Evolutionary conservation across 2,113 vertebrate genomes (phyloP).

Genomic region (Nothocercus nigrocapillus): DNA sequence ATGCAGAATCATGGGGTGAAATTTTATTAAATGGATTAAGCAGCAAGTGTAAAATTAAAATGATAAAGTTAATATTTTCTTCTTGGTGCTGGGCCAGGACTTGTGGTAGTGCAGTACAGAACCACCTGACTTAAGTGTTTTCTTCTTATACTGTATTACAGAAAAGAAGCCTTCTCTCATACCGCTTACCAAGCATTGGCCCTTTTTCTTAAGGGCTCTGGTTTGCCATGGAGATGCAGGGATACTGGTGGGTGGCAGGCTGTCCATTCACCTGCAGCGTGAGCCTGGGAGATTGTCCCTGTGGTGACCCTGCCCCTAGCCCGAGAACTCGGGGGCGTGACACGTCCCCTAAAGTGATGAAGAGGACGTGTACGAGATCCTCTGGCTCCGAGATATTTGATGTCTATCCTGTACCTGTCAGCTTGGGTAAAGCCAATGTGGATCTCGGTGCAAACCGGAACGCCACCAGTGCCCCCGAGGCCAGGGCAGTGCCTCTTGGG

Average conservation of each 20-base stretch:
- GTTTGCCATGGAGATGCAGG: neutral
- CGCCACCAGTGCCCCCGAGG: fast-evolving
- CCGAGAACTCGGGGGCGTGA: neutral
- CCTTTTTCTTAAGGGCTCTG: neutral
- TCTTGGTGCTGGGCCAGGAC: constrained; percentile 18
- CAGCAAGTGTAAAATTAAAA: constrained; percentile 50
- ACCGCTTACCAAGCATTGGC: neutral
- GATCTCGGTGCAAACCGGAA: no score
- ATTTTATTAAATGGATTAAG: constrained; percentile 62
- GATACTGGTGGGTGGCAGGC: neutral
- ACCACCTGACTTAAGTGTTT: neutral
- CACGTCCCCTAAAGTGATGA: neutral
- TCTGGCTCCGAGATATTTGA: neutral
- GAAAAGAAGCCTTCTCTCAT: neutral
- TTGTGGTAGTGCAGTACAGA: neutral
- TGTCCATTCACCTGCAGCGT: neutral
- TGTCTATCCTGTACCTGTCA: fast-evolving
- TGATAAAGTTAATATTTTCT: constrained; percentile 17
- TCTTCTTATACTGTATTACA: neutral
- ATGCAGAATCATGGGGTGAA: constrained; percentile 40
- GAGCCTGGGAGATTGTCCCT: neutral
- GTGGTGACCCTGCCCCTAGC: neutral
- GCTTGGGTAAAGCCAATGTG: neutral
- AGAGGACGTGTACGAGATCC: neutral
- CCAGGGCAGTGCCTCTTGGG: no score